phyloP scores from a whole-genome alignment of 2,113 vertebrate species.

The Dicerorhinus sumatrensis region DNA sequence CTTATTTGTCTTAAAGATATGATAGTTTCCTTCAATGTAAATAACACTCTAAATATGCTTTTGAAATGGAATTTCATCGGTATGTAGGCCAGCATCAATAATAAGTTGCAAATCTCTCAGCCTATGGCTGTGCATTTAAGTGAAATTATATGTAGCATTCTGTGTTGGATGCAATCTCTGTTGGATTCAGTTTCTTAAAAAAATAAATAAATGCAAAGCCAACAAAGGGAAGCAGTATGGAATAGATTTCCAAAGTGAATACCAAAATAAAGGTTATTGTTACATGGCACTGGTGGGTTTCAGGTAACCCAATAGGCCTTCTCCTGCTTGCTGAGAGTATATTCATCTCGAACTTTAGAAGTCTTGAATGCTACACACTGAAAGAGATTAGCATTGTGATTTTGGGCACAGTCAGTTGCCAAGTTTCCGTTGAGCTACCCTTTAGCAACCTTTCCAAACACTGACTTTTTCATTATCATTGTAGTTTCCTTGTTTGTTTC shows the following conservation, averaged over 20 bases:
- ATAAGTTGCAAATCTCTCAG: conserved; percentile 20
- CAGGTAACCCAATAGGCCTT: conserved; percentile 50
- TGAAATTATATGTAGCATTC: conserved; percentile 49
- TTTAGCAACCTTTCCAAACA: conserved; percentile 54
- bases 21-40: not conserved
- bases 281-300: conserved; percentile 50
- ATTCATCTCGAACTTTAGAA: conserved; percentile 69
- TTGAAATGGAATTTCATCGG: conserved; percentile 25
- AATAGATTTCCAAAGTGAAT: conserved; percentile 65
- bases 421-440: not conserved
- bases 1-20: not conserved
- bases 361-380: conserved; percentile 6
- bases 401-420: conserved; percentile 9
- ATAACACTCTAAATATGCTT: not conserved
- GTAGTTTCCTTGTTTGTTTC: conserved; percentile 16
- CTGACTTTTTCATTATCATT: conserved; percentile 52
- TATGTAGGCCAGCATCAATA: conserved; percentile 20
- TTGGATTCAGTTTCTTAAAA: conserved; percentile 49
- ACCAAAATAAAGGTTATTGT: conserved; percentile 74
- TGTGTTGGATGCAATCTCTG: not conserved
- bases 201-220: conserved; percentile 68
- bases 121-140: conserved; percentile 45
- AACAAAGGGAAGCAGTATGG: conserved; percentile 55
- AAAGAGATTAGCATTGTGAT: conserved; percentile 70
- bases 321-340: conserved; percentile 57